phyloP scores from a whole-genome alignment of 2,113 vertebrate species.

The Amblyopsis rosae region DNA sequence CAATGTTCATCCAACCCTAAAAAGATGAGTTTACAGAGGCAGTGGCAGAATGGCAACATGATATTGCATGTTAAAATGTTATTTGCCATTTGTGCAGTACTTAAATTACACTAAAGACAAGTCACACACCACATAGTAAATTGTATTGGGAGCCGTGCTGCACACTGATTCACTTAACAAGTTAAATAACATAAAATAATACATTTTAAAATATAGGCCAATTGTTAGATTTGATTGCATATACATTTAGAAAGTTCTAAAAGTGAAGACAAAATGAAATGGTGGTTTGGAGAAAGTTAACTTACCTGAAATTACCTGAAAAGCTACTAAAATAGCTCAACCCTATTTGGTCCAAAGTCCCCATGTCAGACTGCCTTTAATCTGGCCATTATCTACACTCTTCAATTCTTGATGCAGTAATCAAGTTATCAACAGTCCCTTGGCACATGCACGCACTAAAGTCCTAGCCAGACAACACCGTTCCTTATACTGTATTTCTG shows the following conservation, averaged over 20 bases:
- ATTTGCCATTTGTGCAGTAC: neutral
- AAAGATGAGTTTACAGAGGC: neutral
- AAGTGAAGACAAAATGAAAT: neutral
- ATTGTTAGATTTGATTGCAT: too few species aligned
- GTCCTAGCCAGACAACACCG: neutral
- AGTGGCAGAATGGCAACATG: neutral
- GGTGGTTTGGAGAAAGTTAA: slow-evolving; percentile 4
- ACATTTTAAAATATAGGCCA: neutral
- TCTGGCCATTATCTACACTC: slow-evolving; percentile 58
- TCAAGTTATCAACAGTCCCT: slow-evolving; percentile 38
- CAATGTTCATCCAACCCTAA: neutral
- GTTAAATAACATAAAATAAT: neutral
- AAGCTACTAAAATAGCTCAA: slow-evolving; percentile 34
- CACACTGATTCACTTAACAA: neutral
- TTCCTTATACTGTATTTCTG: neutral
- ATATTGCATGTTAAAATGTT: neutral
- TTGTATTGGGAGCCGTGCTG: neutral
- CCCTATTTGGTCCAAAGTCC: slow-evolving; percentile 46
- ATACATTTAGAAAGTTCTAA: neutral
- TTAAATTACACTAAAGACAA: slow-evolving; percentile 16
- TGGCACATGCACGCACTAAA: neutral
- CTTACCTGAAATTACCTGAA: slow-evolving; percentile 3
- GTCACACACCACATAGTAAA: too few species aligned
- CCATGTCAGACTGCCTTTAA: slow-evolving; percentile 64
- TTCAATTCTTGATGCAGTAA: slow-evolving; percentile 55